Conservation (phyloP, 2,113 vertebrate genomes). For the Anser brachyrhynchus region DNA sequence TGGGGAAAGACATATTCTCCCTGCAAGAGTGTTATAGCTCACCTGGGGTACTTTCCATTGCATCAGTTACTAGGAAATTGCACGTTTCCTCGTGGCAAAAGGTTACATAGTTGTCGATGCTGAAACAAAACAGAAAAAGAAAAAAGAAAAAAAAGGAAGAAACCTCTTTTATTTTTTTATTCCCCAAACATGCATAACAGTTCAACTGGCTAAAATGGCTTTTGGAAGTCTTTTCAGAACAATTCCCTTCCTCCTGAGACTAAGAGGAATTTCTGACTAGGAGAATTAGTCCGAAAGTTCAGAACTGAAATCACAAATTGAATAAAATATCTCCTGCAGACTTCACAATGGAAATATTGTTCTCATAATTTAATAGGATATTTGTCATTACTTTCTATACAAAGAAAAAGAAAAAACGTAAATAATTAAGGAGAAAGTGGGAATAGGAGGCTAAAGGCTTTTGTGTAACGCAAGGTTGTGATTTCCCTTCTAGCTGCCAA, state of each 20-base stretch:
- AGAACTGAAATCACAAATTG: background rate
- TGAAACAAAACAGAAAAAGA: background rate
- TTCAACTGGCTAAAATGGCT: background rate
- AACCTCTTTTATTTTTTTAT: background rate
- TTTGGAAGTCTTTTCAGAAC: background rate
- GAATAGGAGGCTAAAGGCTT: background rate
- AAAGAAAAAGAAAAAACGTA: background rate
- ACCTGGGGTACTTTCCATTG: background rate
- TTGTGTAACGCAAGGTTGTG: background rate
- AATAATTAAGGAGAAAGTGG: background rate
- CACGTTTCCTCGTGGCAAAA: background rate
- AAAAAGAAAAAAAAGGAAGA: background rate
- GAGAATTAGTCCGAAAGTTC: background rate
- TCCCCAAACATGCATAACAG: background rate
- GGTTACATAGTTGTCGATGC: background rate
- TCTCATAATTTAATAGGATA: background rate
- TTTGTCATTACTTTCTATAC: background rate
- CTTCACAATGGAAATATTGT: background rate
- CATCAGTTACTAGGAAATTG: background rate
- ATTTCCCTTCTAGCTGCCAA: slow-evolving; percentile 30
- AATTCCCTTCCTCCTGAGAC: background rate
- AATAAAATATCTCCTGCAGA: background rate
- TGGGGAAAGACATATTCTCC: background rate
- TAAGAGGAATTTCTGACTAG: background rate
- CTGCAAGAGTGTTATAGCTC: background rate